Conservation (phyloP, 2,797 vertebrate genomes). For the Cyprinella venusta region DNA sequence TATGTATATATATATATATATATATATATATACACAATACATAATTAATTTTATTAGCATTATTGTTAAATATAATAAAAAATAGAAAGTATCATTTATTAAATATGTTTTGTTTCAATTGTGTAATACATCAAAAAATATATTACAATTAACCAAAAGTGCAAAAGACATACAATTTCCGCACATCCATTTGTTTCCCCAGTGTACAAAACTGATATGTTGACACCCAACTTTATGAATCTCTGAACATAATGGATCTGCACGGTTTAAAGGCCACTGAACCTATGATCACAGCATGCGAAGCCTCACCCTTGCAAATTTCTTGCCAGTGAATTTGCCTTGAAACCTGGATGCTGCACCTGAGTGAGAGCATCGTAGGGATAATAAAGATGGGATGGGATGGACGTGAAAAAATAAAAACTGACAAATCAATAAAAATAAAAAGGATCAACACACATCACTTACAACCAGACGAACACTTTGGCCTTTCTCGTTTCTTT, state of each 20-base stretch:
- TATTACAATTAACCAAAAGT: not conserved
- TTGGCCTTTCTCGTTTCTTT: not conserved
- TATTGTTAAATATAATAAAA: not conserved
- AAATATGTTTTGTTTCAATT: not conserved
- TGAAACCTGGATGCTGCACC: slow-evolving; percentile 13
- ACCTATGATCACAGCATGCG: not conserved
- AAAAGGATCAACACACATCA: slow-evolving; percentile 7
- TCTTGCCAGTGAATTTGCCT: slow-evolving; percentile 27
- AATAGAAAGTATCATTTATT: not conserved
- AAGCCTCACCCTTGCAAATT: slow-evolving; percentile 44
- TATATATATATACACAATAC: not conserved
- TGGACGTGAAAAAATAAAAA: not conserved
- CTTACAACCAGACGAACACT: slow-evolving; percentile 9
- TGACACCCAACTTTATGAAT: not conserved
- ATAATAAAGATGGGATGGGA: slow-evolving; percentile 24
- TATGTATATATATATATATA: not conserved
- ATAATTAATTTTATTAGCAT: not conserved
- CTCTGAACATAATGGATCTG: not conserved
- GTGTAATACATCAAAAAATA: not conserved
- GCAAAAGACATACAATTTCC: not conserved
- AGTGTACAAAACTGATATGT: not conserved
- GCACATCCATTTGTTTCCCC: no score
- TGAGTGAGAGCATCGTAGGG: not conserved
- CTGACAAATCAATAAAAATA: not conserved
- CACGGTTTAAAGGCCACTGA: not conserved